Conservation (phyloP, 2,888 invertebrate species). For the Acanthosepion pharaonis region DNA sequence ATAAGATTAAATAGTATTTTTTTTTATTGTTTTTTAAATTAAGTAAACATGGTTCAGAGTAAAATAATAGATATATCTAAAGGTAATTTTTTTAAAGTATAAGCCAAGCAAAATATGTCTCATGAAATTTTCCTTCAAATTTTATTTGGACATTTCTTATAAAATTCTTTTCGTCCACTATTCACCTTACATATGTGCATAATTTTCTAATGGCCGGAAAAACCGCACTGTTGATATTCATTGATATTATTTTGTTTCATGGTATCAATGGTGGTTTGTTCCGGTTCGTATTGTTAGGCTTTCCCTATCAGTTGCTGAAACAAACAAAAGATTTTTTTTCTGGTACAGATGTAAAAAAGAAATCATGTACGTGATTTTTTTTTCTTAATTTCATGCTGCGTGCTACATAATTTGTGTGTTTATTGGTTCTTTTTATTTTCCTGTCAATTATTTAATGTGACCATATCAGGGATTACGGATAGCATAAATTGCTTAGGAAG, state of each 20-base stretch:
- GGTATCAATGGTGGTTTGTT: neutral
- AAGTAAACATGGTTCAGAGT: no score
- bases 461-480: neutral
- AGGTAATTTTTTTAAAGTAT: no score
- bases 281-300: neutral
- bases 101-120: no score
- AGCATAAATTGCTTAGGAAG: neutral
- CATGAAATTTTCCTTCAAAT: neutral
- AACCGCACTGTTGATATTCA: neutral
- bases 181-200: neutral
- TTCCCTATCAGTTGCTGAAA: neutral
- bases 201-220: neutral
- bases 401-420: neutral
- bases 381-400: neutral
- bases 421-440: neutral
- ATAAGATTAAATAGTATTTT: no score
- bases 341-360: neutral
- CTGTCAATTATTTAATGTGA: neutral
- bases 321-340: neutral
- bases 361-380: neutral
- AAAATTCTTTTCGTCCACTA: neutral
- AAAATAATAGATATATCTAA: no score
- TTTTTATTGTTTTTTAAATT: no score
- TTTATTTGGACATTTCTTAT: neutral
- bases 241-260: neutral